phyloP scores from a whole-genome alignment of 2,113 vertebrate species.

The Lycaon pictus region DNA sequence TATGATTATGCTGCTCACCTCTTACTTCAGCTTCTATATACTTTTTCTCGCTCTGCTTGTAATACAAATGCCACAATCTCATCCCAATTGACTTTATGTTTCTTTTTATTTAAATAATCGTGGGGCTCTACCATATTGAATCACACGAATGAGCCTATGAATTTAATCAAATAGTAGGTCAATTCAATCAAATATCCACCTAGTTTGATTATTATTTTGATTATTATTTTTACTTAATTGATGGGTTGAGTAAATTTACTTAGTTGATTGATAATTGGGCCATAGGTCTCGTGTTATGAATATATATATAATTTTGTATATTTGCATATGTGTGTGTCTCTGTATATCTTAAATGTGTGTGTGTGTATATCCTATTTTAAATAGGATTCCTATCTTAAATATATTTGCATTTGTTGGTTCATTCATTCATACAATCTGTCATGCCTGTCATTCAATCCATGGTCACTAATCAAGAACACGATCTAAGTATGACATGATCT shows the following conservation, averaged over 20 bases:
- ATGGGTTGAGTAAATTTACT: slow-evolving; percentile 26
- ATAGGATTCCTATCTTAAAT: not conserved
- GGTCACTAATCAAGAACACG: not conserved
- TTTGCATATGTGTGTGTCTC: not conserved
- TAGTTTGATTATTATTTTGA: slow-evolving; percentile 20
- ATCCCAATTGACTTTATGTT: not conserved
- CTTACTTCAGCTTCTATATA: not conserved
- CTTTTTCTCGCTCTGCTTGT: not conserved
- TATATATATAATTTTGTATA: not conserved
- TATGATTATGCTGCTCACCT: not conserved
- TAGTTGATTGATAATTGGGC: not conserved
- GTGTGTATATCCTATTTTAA: not conserved
- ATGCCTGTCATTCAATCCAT: not conserved
- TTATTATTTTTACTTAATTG: slow-evolving; percentile 43
- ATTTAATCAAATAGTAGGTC: not conserved
- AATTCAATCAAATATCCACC: not conserved
- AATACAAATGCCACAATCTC: not conserved
- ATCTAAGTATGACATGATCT: not conserved
- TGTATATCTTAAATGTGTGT: not conserved
- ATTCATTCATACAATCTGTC: not conserved
- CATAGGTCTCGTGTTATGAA: not conserved
- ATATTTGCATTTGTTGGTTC: not conserved
- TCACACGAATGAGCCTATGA: not conserved
- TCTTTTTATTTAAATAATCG: slow-evolving; percentile 13
- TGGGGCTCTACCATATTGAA: not conserved